Conservation (phyloP, 2,797 vertebrate genomes). For the Gallinago stenura region DNA sequence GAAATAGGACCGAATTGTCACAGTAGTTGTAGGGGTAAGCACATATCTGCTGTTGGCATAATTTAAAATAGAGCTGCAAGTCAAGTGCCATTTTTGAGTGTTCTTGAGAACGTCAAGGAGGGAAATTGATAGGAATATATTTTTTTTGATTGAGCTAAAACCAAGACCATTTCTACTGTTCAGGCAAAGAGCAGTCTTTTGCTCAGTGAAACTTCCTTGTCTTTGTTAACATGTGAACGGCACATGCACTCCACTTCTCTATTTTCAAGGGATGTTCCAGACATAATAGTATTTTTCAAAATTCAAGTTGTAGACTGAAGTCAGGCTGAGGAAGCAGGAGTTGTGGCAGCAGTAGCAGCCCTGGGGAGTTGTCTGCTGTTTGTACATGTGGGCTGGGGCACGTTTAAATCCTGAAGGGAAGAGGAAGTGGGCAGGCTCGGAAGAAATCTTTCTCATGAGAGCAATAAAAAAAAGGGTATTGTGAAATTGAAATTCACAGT, state of each 20-base stretch:
- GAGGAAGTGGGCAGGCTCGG: neutral
- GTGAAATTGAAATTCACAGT: neutral
- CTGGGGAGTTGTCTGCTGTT: neutral
- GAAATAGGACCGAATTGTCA: neutral
- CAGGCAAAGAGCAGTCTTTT: neutral
- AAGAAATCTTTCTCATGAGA: neutral
- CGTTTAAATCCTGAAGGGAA: neutral
- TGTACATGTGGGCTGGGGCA: neutral
- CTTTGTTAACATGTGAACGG: neutral
- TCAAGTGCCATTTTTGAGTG: neutral
- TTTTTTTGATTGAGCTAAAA: neutral
- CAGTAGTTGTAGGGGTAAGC: neutral
- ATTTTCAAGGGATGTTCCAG: neutral
- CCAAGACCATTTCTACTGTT: neutral
- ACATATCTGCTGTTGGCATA: neutral
- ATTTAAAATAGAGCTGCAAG: neutral
- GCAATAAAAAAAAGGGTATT: neutral
- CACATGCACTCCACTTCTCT: neutral
- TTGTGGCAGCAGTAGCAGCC: neutral
- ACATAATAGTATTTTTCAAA: neutral
- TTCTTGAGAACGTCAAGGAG: neutral
- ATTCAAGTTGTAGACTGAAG: neutral
- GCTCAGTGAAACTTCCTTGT: neutral
- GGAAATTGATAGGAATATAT: neutral
- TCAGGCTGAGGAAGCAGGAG: neutral